Evolutionary conservation across 2,113 vertebrate genomes (phyloP), one percentile per base, ranked within the genome.

Genomic region (Anser cygnoides): DNA sequence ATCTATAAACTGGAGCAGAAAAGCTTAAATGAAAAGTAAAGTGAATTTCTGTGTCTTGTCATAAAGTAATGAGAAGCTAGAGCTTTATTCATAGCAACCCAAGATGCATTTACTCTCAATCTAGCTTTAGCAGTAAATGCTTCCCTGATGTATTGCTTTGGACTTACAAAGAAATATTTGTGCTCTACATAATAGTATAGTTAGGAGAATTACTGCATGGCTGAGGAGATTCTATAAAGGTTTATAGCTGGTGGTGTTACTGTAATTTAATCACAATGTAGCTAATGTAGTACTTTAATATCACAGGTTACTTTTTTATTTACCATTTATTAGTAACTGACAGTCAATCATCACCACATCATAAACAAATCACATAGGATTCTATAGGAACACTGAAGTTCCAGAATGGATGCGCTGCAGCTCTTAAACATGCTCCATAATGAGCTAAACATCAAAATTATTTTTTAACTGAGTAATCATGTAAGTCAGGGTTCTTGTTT

Each of bases 1-100:
- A 98, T 98, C 98, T 97, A 98, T 98, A 98, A 98, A 98, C 92
- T 92, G 97, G 94, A 97, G 98, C 97, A 98, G 97, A 98, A 98
- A 97, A 97, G 96, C 98, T 96, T 98, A 98, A 99, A 98, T 99
- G 98, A 98, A 99, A 99, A 98, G 98, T 98, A 98, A 98, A 99
- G 98, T 98, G 97, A 98, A 98, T 98, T 98, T 98, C 98, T 99
- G 98, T 98, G 97, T 98, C 98, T 98, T 99, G 98, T 99, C 98
- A 98, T 98, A 97, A 98, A 97, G 97, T 98, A 98, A 98, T 98
- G 98, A 98, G 98, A 98, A 98, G 97, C 98, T 98, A 98, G 98
- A 98, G 98, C 98, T 98, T 98, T 98, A 98, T 98, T 98, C 98
- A 98, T 97, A 96, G 97, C 96, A 93, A 95, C 95, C 97, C 97